Conservation (phyloP, 2,888 invertebrate species). For the Lasioglossum vierecki region DNA sequence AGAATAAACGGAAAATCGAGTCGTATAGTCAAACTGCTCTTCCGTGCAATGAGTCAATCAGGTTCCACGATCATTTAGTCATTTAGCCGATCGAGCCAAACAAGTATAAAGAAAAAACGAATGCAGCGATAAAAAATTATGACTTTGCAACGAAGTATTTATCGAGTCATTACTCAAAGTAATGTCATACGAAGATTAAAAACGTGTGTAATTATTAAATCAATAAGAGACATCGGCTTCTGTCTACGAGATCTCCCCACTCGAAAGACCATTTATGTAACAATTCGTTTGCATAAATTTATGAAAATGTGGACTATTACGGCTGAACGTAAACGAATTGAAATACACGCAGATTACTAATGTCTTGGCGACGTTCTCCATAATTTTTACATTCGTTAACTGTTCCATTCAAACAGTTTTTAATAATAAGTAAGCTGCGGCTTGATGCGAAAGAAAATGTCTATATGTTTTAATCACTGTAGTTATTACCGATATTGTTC, state of each 20-base stretch:
- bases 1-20: not conserved
- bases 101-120: not conserved
- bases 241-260: not conserved
- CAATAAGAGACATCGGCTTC: not conserved
- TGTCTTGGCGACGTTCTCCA: not conserved
- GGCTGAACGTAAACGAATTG: not conserved
- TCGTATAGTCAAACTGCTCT: not conserved
- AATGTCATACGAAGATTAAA: not conserved
- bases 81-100: not conserved
- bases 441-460: not conserved
- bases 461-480: not conserved
- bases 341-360: not conserved
- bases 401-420: not conserved
- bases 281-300: not conserved
- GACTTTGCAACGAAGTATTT: not conserved
- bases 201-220: not conserved
- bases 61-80: not conserved
- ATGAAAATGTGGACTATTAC: not conserved
- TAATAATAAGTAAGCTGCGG: not conserved
- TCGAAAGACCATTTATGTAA: not conserved
- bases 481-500: not conserved
- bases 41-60: not conserved
- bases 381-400: not conserved
- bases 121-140: not conserved
- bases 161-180: not conserved